Evolutionary conservation across 2,888 invertebrate species (phyloP).

Genomic region (Lutraria lutraria): DNA sequence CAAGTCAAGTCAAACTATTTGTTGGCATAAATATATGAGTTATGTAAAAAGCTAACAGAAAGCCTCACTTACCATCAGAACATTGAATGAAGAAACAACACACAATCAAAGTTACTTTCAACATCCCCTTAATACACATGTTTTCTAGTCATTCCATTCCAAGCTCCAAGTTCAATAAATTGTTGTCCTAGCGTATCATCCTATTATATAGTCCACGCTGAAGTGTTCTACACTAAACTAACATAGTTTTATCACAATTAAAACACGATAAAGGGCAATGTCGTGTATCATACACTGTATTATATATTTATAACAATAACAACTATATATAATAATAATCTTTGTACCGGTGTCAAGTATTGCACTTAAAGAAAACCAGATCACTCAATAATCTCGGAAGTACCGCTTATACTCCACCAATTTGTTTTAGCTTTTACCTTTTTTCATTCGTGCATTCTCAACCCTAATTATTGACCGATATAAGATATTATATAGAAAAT

Average conservation of each 20-base stretch:
- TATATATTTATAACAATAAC: neutral
- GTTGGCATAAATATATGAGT: too few species aligned
- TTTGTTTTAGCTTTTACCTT: neutral
- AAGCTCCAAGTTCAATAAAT: neutral
- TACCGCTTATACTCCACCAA: neutral
- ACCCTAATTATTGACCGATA: too few species aligned
- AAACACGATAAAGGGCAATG: neutral
- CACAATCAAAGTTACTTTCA: neutral
- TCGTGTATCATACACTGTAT: too few species aligned
- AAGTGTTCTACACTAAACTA: constrained; percentile 17
- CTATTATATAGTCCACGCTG: neutral
- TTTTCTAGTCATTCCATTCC: neutral
- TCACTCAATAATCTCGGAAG: neutral
- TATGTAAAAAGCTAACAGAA: neutral
- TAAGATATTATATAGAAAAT: too few species aligned
- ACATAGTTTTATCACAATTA: neutral
- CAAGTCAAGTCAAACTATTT: too few species aligned
- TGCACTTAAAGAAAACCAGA: neutral
- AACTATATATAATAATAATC: neutral
- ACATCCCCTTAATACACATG: neutral
- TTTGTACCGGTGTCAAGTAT: neutral
- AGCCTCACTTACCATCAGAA: neutral
- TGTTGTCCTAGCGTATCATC: neutral
- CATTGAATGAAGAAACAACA: neutral
- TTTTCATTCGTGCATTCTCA: too few species aligned